Evolutionary conservation across 2,113 vertebrate species (phyloP).

Genomic region (Elaphurus davidianus): DNA sequence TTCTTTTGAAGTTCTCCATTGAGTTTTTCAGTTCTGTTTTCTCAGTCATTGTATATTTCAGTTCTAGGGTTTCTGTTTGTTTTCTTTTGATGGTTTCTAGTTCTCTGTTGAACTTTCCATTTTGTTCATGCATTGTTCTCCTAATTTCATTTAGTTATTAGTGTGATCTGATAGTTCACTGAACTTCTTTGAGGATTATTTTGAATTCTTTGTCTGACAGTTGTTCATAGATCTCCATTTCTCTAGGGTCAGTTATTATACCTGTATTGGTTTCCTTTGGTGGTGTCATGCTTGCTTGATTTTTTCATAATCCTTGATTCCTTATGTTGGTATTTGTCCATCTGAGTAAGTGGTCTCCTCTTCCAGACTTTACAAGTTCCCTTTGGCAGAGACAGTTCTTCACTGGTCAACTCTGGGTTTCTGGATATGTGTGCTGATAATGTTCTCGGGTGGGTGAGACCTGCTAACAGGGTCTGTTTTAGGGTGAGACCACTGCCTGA

Average conservation of each 20-base stretch:
- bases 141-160: neutral
- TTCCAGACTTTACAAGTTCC: neutral
- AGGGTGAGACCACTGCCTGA: neutral
- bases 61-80: neutral
- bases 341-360: neutral
- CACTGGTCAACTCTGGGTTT: neutral
- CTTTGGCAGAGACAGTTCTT: neutral
- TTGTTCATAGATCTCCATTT: neutral
- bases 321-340: neutral
- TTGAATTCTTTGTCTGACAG: neutral
- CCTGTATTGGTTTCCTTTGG: neutral
- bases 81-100: neutral
- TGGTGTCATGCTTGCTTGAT: neutral
- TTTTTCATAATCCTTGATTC: neutral
- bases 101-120: neutral
- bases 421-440: neutral
- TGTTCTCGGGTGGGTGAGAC: neutral
- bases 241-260: neutral
- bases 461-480: neutral
- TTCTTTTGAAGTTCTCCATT: neutral
- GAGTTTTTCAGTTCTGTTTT: neutral
- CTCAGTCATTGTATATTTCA: neutral
- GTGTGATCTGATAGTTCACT: neutral
- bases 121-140: neutral
- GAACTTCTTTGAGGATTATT: neutral